Conservation (phyloP, 2,113 vertebrate species). For the Notechis scutatus region DNA sequence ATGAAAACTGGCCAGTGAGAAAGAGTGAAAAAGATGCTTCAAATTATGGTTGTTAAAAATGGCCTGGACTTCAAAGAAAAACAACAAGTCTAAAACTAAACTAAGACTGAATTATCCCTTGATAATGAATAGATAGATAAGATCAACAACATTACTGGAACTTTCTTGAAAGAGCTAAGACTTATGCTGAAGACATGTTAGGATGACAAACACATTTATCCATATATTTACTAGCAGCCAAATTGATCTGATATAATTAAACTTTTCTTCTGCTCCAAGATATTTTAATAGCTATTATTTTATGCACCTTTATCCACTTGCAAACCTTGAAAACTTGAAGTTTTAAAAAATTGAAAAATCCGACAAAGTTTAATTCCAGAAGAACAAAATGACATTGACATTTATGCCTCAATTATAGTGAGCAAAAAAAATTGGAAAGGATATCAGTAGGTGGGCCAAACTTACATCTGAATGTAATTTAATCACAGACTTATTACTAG, state of each 20-base stretch:
- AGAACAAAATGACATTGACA: neutral
- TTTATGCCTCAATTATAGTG: neutral
- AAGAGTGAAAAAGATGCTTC: neutral
- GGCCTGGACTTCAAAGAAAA: neutral
- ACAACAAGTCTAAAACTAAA: neutral
- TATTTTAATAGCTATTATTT: neutral
- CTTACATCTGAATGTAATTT: slow-evolving; percentile 15
- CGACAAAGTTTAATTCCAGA: neutral
- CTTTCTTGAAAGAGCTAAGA: neutral
- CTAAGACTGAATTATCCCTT: neutral
- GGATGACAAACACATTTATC: neutral
- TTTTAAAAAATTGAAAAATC: neutral
- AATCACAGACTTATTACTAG: slow-evolving; percentile 15
- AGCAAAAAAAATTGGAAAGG: neutral
- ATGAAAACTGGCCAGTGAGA: neutral
- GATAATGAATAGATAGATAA: neutral
- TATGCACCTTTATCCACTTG: neutral
- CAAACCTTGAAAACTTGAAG: neutral
- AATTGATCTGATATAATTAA: neutral
- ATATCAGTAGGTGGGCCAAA: slow-evolving; percentile 17
- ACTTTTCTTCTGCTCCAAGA: neutral
- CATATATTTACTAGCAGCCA: neutral
- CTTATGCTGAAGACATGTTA: neutral
- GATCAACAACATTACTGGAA: neutral
- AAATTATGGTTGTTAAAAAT: neutral